Evolutionary conservation across 35 echinoderm and acorn worm species (phyloP).

Genomic region (Lytechinus variegatus): DNA sequence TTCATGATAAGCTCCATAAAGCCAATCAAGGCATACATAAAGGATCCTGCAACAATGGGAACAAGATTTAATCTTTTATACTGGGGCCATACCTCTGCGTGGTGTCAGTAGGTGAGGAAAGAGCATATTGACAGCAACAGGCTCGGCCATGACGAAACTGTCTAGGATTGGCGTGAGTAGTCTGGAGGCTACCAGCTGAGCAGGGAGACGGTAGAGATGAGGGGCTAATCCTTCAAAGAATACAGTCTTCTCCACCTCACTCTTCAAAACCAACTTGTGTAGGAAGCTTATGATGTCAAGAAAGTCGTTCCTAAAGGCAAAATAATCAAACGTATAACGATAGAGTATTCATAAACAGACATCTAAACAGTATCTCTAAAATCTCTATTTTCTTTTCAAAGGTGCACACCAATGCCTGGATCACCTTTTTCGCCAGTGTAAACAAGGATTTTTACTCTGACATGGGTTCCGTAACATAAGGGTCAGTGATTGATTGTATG

Average conservation of each 20-base stretch:
- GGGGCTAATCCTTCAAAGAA: constrained; percentile 94
- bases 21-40: too few species aligned
- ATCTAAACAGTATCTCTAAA: too few species aligned
- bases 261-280: constrained; percentile 85
- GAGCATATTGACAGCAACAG: constrained; percentile 70
- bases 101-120: constrained; percentile 89
- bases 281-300: constrained; percentile 92
- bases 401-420: too few species aligned
- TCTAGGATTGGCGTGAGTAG: constrained; percentile 75
- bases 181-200: constrained; percentile 74
- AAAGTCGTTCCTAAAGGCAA: constrained; percentile 87
- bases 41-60: too few species aligned
- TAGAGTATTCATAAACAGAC: too few species aligned
- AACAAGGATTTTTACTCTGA: too few species aligned
- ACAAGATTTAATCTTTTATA: too few species aligned
- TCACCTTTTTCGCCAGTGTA: too few species aligned
- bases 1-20: too few species aligned
- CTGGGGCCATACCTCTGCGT: constrained; percentile 65
- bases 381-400: too few species aligned
- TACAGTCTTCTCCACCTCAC: constrained; percentile 80
- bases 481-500: too few species aligned
- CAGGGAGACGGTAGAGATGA: constrained; percentile 71
- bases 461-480: too few species aligned
- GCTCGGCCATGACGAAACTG: constrained; percentile 96
- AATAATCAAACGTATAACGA: background rate